A percentile compares a stretch with the other conserved stretches of the same genome.
phyloP scores from a whole-genome alignment of 1,140 invertebrate species.

The Ceratosolen fusciceps region DNA sequence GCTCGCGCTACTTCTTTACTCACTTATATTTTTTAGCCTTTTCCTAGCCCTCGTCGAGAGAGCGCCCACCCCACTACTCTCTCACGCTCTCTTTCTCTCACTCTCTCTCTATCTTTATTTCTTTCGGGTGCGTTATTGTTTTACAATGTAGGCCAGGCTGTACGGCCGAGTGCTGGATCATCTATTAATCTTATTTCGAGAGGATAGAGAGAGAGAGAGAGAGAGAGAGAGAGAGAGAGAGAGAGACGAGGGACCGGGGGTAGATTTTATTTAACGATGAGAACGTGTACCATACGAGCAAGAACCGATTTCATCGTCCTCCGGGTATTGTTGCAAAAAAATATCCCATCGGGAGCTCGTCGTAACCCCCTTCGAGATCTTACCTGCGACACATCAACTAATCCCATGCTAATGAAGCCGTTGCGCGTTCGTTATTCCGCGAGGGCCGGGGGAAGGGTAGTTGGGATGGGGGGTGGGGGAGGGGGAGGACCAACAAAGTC shows the following conservation, averaged over 20 bases:
- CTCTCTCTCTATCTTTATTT: not conserved
- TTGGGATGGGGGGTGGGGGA: no score
- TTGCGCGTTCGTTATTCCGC: not conserved
- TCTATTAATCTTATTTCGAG: conserved; percentile 35
- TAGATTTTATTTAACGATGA: conserved; percentile 25
- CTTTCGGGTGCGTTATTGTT: conserved; percentile 31
- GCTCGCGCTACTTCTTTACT: conserved; percentile 19
- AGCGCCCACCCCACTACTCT: no score
- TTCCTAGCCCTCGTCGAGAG: not conserved
- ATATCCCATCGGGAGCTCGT: not conserved
- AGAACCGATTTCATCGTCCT: not conserved
- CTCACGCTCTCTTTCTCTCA: no score
- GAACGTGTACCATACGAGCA: conserved; percentile 25
- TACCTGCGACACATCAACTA: not conserved
- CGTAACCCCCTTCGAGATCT: not conserved
- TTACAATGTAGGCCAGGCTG: conserved; percentile 30
- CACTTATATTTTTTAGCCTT: conserved; percentile 3
- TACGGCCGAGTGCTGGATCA: not conserved
- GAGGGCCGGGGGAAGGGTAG: no score
- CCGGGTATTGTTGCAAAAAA: not conserved
- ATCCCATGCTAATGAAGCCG: not conserved
- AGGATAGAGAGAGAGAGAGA: no score
- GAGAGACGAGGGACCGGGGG: not conserved
- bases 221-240: no score
- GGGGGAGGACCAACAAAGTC: not conserved